These are phyloP conservation scores for Triops longicaudatus DNA, from an alignment of 1,140 invertebrate genomes.

Conservation along the genomic window DNA sequence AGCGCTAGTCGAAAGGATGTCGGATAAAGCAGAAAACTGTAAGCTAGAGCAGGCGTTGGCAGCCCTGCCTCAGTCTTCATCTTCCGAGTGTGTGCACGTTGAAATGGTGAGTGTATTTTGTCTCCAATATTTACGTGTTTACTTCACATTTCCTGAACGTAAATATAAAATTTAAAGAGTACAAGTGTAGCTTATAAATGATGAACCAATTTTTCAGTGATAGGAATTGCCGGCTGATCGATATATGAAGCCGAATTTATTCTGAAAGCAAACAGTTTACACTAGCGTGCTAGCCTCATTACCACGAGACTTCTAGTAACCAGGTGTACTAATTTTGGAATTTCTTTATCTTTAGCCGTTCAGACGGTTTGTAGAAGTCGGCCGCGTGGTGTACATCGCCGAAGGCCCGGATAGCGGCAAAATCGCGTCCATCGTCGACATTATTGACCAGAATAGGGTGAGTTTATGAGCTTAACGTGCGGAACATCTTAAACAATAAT, in stretches of 20 bases:
- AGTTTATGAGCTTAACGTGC: constrained; percentile 37
- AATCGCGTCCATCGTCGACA: constrained; percentile 84
- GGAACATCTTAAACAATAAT: constrained; percentile 23
- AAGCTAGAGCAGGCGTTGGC: background rate
- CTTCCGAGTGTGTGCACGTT: background rate
- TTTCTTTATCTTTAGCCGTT: constrained; percentile 60
- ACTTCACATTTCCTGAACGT: background rate
- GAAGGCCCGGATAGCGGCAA: constrained; percentile 83
- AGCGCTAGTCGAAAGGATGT: background rate
- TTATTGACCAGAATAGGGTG: constrained; percentile 95
- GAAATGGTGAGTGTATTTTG: constrained; percentile 15
- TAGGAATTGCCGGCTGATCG: constrained; percentile 62
- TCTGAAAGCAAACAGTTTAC: background rate
- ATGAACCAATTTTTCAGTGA: constrained; percentile 45
- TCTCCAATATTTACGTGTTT: background rate
- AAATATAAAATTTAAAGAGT: background rate
- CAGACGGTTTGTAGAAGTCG: constrained; percentile 89
- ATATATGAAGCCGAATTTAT: constrained; percentile 44
- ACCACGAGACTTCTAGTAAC: background rate
- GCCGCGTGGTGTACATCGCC: constrained; percentile 87
- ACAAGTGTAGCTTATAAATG: constrained; percentile 33
- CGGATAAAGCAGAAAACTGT: background rate
- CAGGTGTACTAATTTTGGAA: background rate
- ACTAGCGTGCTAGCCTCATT: background rate
- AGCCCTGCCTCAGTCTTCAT: constrained; percentile 6